These are phyloP conservation scores for Tenualosa thibaudeaui DNA, from an alignment of 2,797 vertebrate genomes.

Conservation along the genomic window DNA sequence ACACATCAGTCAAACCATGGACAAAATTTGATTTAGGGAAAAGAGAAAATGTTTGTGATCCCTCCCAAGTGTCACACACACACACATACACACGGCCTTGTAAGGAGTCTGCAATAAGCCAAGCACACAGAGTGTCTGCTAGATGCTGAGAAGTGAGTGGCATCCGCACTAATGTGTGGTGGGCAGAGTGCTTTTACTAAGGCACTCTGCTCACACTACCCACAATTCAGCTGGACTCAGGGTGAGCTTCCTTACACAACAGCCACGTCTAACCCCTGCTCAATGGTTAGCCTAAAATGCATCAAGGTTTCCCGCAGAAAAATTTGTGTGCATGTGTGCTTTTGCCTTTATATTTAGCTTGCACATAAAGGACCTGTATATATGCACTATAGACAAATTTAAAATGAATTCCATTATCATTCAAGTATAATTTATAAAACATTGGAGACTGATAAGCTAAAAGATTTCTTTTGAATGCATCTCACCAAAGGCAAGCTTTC, in stretches of 20 bases:
- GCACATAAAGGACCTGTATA: too few relatives aligned
- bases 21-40: constrained; percentile 36
- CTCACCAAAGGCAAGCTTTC: too few relatives aligned
- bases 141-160: not conserved
- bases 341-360: too few relatives aligned
- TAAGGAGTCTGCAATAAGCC: not conserved
- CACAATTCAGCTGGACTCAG: not conserved
- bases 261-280: not conserved
- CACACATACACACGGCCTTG: not conserved
- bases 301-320: too few relatives aligned
- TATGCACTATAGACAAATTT: too few relatives aligned
- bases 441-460: too few relatives aligned
- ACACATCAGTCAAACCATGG: constrained; percentile 34
- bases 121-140: not conserved
- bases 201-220: not conserved
- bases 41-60: constrained; percentile 21
- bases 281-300: not conserved
- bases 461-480: too few relatives aligned
- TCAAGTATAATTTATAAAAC: too few relatives aligned
- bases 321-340: too few relatives aligned
- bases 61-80: not conserved
- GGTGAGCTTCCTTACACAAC: not conserved
- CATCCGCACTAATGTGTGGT: not conserved
- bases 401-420: too few relatives aligned
- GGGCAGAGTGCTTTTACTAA: not conserved